These are phyloP conservation scores for Tupaia chinensis DNA, from an alignment of 2,113 vertebrate genomes.

Conservation along the genomic window DNA sequence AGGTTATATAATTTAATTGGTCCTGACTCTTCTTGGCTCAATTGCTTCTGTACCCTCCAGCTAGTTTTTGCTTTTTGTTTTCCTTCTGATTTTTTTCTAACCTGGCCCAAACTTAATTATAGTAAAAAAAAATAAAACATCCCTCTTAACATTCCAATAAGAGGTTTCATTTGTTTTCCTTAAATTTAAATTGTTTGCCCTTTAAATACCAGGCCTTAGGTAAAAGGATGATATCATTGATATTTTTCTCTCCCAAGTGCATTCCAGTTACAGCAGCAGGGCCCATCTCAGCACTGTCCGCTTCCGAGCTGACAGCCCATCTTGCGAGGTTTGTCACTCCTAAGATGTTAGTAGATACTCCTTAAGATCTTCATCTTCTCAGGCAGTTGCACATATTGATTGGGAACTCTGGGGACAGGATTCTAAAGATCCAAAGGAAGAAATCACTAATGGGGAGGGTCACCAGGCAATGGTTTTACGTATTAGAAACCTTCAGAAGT, in stretches of 20 bases:
- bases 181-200: neutral
- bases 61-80: neutral
- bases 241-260: neutral
- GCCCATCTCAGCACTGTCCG: neutral
- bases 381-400: neutral
- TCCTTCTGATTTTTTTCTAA: neutral
- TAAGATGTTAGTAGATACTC: neutral
- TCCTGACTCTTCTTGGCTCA: slow-evolving; percentile 58
- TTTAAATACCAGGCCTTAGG: neutral
- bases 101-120: slow-evolving; percentile 15
- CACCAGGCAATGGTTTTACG: neutral
- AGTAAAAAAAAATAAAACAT: neutral
- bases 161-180: neutral
- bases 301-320: neutral
- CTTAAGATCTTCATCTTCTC: neutral
- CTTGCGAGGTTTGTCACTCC: neutral
- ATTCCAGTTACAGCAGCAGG: neutral
- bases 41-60: slow-evolving; percentile 43
- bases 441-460: neutral
- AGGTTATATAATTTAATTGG: slow-evolving; percentile 75
- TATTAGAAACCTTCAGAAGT: too few species aligned
- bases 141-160: neutral
- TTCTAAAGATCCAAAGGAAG: neutral
- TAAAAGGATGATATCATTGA: neutral
- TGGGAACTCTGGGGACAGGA: neutral